These are phyloP conservation scores for Drosophila equinoxialis DNA, from an alignment of 1,140 invertebrate species.

Conservation along the genomic window DNA sequence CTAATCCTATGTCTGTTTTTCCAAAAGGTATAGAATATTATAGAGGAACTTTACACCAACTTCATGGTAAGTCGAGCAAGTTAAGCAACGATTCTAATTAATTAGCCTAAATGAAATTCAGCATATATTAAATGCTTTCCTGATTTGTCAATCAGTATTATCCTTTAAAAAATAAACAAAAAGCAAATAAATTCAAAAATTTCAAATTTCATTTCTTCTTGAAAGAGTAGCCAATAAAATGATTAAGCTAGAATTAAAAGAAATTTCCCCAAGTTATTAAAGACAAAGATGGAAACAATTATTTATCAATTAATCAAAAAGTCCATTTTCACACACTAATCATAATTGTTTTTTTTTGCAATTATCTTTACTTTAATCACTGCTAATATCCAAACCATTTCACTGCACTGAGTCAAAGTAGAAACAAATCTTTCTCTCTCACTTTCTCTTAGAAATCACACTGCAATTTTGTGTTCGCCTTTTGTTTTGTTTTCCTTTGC, in stretches of 20 bases:
- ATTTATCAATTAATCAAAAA: constrained; percentile 19
- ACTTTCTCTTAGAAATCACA: constrained; percentile 26
- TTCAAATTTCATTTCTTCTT: too few species aligned
- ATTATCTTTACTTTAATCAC: not conserved
- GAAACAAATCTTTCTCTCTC: constrained; percentile 52
- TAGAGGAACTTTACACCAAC: too few species aligned
- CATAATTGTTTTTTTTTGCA: constrained; percentile 13
- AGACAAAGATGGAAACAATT: not conserved
- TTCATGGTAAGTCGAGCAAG: too few species aligned
- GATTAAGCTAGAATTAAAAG: not conserved
- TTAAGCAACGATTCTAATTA: too few species aligned
- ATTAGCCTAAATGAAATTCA: too few species aligned
- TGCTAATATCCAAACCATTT: constrained; percentile 43
- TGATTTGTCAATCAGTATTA: too few species aligned
- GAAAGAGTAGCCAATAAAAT: too few species aligned
- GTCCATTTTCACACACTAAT: constrained; percentile 18
- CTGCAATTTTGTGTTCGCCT: constrained; percentile 35
- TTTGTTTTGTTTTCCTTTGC: constrained; percentile 36
- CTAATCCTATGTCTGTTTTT: too few species aligned
- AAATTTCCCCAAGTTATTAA: not conserved
- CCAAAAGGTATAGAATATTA: too few species aligned
- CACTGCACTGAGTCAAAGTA: constrained; percentile 60
- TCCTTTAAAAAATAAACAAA: too few species aligned
- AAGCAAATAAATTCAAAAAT: too few species aligned
- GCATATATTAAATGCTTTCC: too few species aligned